A percentile compares a stretch with the other conserved stretches of the same genome.
Evolutionary conservation across 1,140 invertebrate genomes (phyloP).

Genomic region (Pseudomyrmex pallidus): DNA sequence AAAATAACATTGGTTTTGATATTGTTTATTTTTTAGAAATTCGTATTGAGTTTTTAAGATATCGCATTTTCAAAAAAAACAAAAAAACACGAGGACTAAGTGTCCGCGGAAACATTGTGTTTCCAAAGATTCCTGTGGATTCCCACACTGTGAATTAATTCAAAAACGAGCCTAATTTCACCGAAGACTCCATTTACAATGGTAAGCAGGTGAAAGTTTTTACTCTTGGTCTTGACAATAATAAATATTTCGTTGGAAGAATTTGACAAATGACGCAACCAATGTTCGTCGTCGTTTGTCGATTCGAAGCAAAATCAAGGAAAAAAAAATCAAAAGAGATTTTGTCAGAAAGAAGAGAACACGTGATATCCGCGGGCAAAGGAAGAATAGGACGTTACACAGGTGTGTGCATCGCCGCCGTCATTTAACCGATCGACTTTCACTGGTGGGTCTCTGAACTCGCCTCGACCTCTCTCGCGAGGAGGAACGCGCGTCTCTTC

Average conservation of each 20-base stretch:
- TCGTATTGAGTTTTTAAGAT: no score
- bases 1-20: no score
- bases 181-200: no score
- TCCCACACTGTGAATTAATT: no score
- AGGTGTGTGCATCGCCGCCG: conserved; percentile 63
- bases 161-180: no score
- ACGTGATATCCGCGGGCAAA: conserved; percentile 8
- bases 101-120: no score
- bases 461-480: conserved; percentile 41
- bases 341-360: neutral
- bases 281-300: neutral
- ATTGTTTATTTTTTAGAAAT: no score
- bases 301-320: conserved; percentile 8
- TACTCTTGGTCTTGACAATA: neutral
- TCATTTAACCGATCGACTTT: conserved; percentile 74
- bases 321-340: conserved; percentile 35
- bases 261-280: neutral
- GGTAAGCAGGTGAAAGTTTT: no score
- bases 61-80: no score
- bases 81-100: no score
- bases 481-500: conserved; percentile 52
- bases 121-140: no score
- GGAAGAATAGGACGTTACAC: conserved; percentile 61
- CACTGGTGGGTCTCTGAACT: conserved; percentile 79
- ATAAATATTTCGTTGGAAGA: neutral